A percentile compares a stretch with the other conserved stretches of the same genome.
Evolutionary conservation across 2,888 invertebrate species (phyloP).

Genomic region (Euzophera pinguis): DNA sequence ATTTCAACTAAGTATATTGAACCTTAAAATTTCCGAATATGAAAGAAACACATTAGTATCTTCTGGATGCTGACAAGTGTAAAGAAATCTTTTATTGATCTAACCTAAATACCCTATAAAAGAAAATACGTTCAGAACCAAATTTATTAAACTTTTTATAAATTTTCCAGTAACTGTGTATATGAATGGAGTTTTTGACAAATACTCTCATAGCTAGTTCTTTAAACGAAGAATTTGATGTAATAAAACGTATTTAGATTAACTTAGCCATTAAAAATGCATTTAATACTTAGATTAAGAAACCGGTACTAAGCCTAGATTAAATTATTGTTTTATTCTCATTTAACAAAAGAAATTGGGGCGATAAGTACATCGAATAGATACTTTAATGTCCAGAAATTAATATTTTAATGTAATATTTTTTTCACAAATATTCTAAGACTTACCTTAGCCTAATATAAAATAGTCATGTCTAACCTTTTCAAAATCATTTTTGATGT

Average conservation of each 20-base stretch:
- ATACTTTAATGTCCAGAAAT: not conserved
- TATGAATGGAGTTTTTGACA: not conserved
- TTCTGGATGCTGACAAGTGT: too few relatives aligned
- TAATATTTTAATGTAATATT: not conserved
- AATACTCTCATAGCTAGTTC: not conserved
- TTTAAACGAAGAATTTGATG: not conserved
- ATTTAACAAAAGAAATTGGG: not conserved
- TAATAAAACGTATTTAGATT: not conserved
- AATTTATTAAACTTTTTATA: too few relatives aligned
- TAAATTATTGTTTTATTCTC: conserved; percentile 1
- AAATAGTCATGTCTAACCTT: not conserved
- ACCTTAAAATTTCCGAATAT: too few relatives aligned
- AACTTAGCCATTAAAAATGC: conserved; percentile 1
- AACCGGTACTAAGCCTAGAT: not conserved
- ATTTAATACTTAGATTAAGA: conserved; percentile 6
- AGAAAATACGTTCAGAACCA: too few relatives aligned
- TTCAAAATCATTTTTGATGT: not conserved
- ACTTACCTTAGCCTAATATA: not conserved
- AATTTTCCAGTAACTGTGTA: too few relatives aligned
- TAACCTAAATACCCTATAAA: too few relatives aligned
- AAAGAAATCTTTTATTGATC: too few relatives aligned
- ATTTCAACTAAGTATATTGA: too few relatives aligned
- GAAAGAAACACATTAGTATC: too few relatives aligned
- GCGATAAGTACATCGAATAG: not conserved
- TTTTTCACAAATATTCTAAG: not conserved